Percentiles rank a stretch among this genome's conserved stretches.
Conservation (phyloP, 2,888 invertebrate species). For the Cephus pygmeus region DNA sequence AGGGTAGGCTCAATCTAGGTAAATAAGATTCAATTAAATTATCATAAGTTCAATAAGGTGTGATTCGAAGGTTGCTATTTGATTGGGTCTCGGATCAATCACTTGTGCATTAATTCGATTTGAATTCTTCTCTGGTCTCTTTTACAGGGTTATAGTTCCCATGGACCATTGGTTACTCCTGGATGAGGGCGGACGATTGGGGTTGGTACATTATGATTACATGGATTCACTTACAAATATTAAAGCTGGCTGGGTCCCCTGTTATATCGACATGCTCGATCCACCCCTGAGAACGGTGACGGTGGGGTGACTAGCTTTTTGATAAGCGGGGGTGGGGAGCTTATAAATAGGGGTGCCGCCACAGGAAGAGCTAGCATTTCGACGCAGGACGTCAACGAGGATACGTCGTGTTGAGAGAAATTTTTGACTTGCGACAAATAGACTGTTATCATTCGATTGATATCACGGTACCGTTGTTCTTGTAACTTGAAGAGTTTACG, state of each 20-base stretch:
- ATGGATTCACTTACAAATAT: constrained; percentile 26
- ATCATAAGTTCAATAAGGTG: constrained; percentile 17
- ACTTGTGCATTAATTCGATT: constrained; percentile 36
- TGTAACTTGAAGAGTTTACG: not conserved
- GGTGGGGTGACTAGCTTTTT: constrained; percentile 13
- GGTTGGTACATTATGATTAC: not conserved
- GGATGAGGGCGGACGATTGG: not conserved
- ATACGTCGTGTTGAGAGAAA: not conserved
- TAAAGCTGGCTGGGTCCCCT: constrained; percentile 14
- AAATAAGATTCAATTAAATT: constrained; percentile 24
- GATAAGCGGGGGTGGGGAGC: constrained; percentile 39
- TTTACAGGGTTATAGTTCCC: constrained; percentile 2
- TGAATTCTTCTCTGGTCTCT: constrained; percentile 22
- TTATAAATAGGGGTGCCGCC: constrained; percentile 55
- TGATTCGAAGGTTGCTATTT: constrained; percentile 10
- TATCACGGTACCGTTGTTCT: not conserved
- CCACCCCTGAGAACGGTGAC: constrained; percentile 25
- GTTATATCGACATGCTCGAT: constrained; percentile 12
- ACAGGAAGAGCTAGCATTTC: constrained; percentile 51
- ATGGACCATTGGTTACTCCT: constrained; percentile 6
- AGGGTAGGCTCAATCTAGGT: constrained; percentile 13
- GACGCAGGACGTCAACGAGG: constrained; percentile 43
- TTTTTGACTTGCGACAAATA: not conserved
- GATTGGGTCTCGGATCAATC: constrained; percentile 10
- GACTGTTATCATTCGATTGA: not conserved